Conservation (phyloP, 2,888 invertebrate genomes). For the Lithophane ornitopus region DNA sequence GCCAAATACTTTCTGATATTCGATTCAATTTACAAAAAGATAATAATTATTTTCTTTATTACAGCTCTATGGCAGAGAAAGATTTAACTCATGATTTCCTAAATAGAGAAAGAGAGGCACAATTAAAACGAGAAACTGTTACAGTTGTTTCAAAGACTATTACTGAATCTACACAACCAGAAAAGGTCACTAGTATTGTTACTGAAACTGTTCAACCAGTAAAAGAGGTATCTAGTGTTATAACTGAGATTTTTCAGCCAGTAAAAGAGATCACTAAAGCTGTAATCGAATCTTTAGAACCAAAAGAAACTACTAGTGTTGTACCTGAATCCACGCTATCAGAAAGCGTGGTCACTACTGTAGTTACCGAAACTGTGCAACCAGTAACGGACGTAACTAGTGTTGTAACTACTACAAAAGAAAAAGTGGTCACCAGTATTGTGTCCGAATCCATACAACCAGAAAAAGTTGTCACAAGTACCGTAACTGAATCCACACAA, state of each 20-base stretch:
- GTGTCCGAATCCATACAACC: slow-evolving; percentile 24
- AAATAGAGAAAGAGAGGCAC: slow-evolving; percentile 82
- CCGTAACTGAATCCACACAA: slow-evolving; percentile 10
- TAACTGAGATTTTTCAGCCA: slow-evolving; percentile 19
- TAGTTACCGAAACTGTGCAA: slow-evolving; percentile 35
- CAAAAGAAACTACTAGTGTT: neutral
- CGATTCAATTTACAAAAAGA: neutral
- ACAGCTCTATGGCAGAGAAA: slow-evolving; percentile 77
- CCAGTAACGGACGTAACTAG: slow-evolving; percentile 46
- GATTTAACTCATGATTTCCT: slow-evolving; percentile 80
- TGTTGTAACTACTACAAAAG: slow-evolving; percentile 24
- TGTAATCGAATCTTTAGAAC: slow-evolving; percentile 21
- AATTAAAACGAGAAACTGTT: slow-evolving; percentile 79
- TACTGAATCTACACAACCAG: slow-evolving; percentile 37
- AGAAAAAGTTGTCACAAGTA: slow-evolving; percentile 43
- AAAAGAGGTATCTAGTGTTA: slow-evolving; percentile 49
- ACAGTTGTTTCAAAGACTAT: slow-evolving; percentile 40
- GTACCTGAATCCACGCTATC: neutral
- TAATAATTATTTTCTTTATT: slow-evolving; percentile 19
- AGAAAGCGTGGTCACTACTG: slow-evolving; percentile 31
- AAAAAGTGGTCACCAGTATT: slow-evolving; percentile 50
- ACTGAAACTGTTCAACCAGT: slow-evolving; percentile 41
- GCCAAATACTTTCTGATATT: neutral
- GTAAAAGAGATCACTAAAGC: slow-evolving; percentile 16
- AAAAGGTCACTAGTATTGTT: slow-evolving; percentile 36